Percentiles rank a stretch among this genome's conserved stretches.
phyloP scores from a whole-genome alignment of 1,140 invertebrate species.

The Diorhabda sublineata region DNA sequence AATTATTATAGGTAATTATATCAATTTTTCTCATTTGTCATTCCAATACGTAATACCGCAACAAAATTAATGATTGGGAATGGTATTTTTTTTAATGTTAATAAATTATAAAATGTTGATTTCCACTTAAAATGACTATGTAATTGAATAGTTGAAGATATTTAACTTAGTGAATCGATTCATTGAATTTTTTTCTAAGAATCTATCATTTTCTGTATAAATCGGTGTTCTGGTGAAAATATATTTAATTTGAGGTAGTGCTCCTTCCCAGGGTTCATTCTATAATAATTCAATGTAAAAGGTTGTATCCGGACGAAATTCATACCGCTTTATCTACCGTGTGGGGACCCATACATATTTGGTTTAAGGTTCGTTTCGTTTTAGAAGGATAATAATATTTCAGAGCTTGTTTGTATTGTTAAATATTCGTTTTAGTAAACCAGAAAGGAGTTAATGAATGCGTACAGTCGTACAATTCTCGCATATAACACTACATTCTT shows the following conservation, averaged over 20 bases:
- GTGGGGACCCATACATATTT: conserved; percentile 1
- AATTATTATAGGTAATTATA: too few species aligned
- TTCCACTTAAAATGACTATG: too few species aligned
- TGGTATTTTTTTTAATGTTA: too few species aligned
- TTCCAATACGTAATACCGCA: too few species aligned
- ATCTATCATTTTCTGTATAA: too few species aligned
- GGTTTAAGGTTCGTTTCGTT: conserved; percentile 11
- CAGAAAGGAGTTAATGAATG: conserved; percentile 37
- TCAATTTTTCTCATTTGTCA: too few species aligned
- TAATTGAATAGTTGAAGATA: too few species aligned
- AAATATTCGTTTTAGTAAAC: conserved; percentile 38
- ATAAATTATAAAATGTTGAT: too few species aligned
- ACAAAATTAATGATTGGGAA: too few species aligned
- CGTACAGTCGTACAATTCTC: conserved; percentile 31
- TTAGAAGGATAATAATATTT: conserved; percentile 37
- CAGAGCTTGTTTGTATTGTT: conserved; percentile 39
- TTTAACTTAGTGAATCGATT: too few species aligned
- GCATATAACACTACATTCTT: conserved; percentile 11
- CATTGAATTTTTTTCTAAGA: too few species aligned
- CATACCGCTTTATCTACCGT: conserved; percentile 18
- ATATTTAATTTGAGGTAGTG: not conserved
- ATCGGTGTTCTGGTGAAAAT: not conserved
- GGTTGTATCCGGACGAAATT: conserved; percentile 9
- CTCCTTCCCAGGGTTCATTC: not conserved
- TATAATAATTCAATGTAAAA: conserved; percentile 1